Evolutionary conservation across 2,888 invertebrate species (phyloP), one percentile per base, ranked within the genome.

Genomic region (Biston betularia): DNA sequence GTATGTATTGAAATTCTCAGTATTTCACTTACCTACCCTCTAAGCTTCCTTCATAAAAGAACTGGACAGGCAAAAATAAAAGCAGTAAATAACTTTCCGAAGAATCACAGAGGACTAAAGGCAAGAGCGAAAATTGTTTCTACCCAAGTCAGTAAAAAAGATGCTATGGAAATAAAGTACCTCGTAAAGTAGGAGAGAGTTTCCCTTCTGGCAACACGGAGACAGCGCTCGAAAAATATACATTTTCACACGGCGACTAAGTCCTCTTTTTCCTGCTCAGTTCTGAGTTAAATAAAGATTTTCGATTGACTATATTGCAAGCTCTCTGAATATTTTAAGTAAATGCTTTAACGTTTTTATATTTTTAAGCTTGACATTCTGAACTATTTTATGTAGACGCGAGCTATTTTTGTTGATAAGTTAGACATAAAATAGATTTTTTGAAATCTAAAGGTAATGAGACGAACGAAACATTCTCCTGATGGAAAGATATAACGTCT

Each of bases 121-220:
- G 67, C 62, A 64, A 70, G 61, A 68, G 70, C 65, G 68, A 71
- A 73, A 71, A 71, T 73, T 70, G 71, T 73, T 68, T 68, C 67
- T 65, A 70, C 70, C 68, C 56, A 53, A 70, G 69, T 66, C 66
- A 71, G 71, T 73, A 73, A 71, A 73, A 71, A 71, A 71, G 71
- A 73, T 71, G 70, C 68, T 63, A 58, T 65, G 55, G 71, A 69
- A 69, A 73, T 69, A 71, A 70, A 73, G 71, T 73, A 71, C 70
- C 66, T 64, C 71, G 64, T 71, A 73, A 73, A 73, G 66, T 65
- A 56, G 59, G 68, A 64, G 59, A 48, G 54, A 68, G 69, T 58
- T 64, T 67, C 38, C 57, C 56, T 53, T 40, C 56, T 40, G 34
- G 54, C 46, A 65, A 65, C 67, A 49, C 54, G 54, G 60, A 65